Evolutionary conservation across 2,113 vertebrate genomes (phyloP), one percentile per base, ranked within the genome.

Genomic region (Corythaixoides concolor): DNA sequence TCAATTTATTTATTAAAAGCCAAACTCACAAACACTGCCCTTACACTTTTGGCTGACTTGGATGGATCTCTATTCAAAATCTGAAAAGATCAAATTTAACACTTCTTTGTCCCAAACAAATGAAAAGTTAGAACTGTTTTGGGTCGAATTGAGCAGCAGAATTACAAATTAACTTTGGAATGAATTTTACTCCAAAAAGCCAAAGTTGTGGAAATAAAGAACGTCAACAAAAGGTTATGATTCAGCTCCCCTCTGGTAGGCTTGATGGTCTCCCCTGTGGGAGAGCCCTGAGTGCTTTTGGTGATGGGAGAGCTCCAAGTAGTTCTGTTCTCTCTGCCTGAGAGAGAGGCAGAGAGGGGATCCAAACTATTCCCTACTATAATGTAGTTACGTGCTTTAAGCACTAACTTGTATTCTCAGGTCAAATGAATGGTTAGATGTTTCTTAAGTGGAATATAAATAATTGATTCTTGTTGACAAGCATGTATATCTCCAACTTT

Each of bases 381-480:
- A 76, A 58, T 8, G 19, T 7, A 50, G 21, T 39, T 72, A 58
- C 73, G 39, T 66, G 32, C 68, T 88, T 85, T 66, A 86, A 88
- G 41, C 23, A 60, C 35, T 43, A 69, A 9, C 9, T 14, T 68
- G 30, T 50, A 73, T n/a, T 89, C 19, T 76, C 56, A 79, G 41
- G 33, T 58, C 83, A 35, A 93, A 85, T 20, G 17, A 92, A 80
- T 26, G 28, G 45, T 53, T 95, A 86, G 80, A 85, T 37, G 10
- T 92, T 86, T 89, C 50, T 87, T 62, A 84, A 90, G n/a, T 55
- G 28, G 35, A 89, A 79, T 60, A 84, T 73, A 80, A 90, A 83
- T 83, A 60, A 55, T 77, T 85, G 37, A 76, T 94, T 76, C 41
- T 78, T 69, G 7, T 37, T 93, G 70, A 27, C 58, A 69, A 3